Conservation (phyloP, 2,797 vertebrate genomes). For the Liparis tanakae region DNA sequence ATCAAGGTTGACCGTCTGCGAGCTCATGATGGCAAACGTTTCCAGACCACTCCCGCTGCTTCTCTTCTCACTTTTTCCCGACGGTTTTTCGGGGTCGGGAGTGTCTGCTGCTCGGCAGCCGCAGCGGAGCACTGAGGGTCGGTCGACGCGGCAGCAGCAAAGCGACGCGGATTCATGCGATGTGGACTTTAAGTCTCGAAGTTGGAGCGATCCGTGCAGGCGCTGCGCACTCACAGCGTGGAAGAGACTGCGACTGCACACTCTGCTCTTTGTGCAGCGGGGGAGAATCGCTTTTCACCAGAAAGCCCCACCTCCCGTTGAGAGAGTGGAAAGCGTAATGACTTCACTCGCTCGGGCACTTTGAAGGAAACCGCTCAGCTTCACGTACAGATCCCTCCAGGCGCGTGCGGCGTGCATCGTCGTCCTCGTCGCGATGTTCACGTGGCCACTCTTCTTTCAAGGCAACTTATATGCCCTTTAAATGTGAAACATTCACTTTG, state of each 20-base stretch:
- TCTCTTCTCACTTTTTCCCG: constrained; percentile 63
- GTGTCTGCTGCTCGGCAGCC: constrained; percentile 45
- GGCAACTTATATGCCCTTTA: not conserved
- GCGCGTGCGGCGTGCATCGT: not conserved
- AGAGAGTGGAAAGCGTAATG: constrained; percentile 75
- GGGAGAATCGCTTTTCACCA: constrained; percentile 69
- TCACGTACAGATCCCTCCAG: not conserved
- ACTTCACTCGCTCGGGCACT: constrained; percentile 69
- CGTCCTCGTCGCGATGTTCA: not conserved
- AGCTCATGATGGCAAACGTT: constrained; percentile 72
- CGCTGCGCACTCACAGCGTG: constrained; percentile 64
- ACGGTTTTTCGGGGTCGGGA: constrained; percentile 42
- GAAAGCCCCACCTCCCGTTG: constrained; percentile 84
- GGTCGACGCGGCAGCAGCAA: constrained; percentile 18
- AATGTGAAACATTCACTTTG: too few species aligned
- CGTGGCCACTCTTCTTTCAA: not conserved
- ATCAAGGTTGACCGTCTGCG: constrained; percentile 84
- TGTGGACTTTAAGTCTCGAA: constrained; percentile 35
- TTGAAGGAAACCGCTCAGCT: constrained; percentile 36
- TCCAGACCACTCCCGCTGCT: constrained; percentile 64
- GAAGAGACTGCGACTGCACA: constrained; percentile 64
- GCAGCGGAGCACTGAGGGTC: constrained; percentile 36
- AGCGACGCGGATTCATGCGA: constrained; percentile 59
- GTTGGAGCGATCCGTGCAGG: constrained; percentile 42
- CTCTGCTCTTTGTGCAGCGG: constrained; percentile 74